phyloP scores from a whole-genome alignment of 2,888 invertebrate species.

The Syrphus vitripennis region DNA sequence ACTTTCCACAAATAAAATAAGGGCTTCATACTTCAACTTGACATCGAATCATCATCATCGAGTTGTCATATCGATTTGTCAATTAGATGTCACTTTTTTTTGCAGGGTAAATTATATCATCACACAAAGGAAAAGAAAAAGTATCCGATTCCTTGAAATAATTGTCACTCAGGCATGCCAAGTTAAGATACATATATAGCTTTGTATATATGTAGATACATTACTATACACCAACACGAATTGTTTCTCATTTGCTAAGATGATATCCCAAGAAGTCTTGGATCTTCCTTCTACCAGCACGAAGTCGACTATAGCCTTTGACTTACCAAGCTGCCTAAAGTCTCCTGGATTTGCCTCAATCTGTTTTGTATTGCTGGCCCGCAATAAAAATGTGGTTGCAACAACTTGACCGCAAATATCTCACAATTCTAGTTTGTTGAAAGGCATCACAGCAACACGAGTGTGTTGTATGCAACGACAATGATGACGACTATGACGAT shows the following conservation, averaged over 20 bases:
- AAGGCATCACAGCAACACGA: neutral
- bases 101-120: conserved; percentile 45
- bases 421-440: conserved; percentile 43
- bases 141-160: conserved; percentile 26
- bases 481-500: neutral
- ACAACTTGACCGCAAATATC: conserved; percentile 59
- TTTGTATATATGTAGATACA: too few relatives aligned
- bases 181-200: neutral
- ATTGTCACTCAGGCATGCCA: conserved; percentile 5
- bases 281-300: neutral
- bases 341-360: conserved; percentile 15
- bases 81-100: conserved; percentile 41
- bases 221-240: neutral
- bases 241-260: neutral
- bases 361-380: conserved; percentile 3
- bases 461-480: conserved; percentile 6
- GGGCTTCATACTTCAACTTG: conserved; percentile 2
- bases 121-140: conserved; percentile 1
- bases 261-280: neutral
- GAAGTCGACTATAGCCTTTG: neutral
- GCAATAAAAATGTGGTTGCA: conserved; percentile 67
- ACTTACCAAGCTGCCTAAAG: neutral
- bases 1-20: neutral
- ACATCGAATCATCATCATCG: conserved; percentile 23
- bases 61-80: conserved; percentile 56